Evolutionary conservation across 2,113 vertebrate species (phyloP).

Genomic region (Oryzias woworae): DNA sequence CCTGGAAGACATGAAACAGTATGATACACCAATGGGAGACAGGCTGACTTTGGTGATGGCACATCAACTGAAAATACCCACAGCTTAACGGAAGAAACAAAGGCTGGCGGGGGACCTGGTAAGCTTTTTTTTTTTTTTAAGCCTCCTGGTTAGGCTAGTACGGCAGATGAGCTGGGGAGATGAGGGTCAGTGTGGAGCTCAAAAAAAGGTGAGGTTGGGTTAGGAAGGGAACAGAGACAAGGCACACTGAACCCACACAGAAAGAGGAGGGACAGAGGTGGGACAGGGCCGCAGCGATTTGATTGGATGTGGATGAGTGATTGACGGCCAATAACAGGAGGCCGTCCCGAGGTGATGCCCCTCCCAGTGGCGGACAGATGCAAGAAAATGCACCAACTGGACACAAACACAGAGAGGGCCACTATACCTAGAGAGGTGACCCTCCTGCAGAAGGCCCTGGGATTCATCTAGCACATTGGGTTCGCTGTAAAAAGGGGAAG

Average conservation of each 20-base stretch:
- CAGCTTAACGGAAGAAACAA: constrained; percentile 34
- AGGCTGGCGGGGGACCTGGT: constrained; percentile 13
- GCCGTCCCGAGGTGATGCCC: constrained; percentile 54
- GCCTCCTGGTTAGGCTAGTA: constrained; percentile 55
- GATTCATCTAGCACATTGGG: constrained; percentile 99
- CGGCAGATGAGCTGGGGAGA: constrained; percentile 68
- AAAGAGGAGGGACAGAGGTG: constrained; percentile 50
- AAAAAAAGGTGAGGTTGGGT: constrained; percentile 9
- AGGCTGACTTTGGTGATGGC: constrained; percentile 60
- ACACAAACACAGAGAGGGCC: constrained; percentile 83
- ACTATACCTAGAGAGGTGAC: constrained; percentile 99
- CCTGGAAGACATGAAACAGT: constrained; percentile 62
- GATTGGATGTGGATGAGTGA: constrained; percentile 78
- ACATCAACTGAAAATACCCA: constrained; percentile 49
- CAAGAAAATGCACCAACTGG: constrained; percentile 79
- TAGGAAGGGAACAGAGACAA: constrained; percentile 43
- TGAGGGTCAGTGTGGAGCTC: constrained; percentile 69
- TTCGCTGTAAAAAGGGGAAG: constrained; percentile 91
- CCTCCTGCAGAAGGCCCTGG: constrained; percentile 97
- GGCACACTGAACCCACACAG: constrained; percentile 53
- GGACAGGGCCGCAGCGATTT: constrained; percentile 50
- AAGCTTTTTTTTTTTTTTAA: neutral
- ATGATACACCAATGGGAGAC: constrained; percentile 69
- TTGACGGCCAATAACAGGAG: constrained; percentile 44
- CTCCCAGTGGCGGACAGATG: constrained; percentile 63